Evolutionary conservation across 2,888 invertebrate genomes (phyloP).

Genomic region (Microctonus aethiopoides): DNA sequence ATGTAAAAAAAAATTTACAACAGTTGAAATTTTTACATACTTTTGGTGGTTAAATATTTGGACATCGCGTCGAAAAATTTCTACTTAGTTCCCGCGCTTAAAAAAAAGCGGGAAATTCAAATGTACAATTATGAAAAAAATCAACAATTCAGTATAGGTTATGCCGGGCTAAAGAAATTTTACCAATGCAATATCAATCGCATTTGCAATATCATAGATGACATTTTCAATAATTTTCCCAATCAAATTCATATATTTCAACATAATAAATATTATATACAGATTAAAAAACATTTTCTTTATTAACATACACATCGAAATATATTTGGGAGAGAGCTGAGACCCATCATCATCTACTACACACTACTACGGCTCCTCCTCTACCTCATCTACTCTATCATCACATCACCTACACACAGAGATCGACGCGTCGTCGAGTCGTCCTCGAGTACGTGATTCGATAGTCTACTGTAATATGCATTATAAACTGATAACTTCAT

Average conservation of each 20-base stretch:
- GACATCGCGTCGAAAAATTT: background rate
- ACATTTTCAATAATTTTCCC: background rate
- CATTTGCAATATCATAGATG: background rate
- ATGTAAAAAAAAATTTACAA: too few relatives aligned
- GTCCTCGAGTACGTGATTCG: slow-evolving; percentile 5
- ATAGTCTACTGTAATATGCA: slow-evolving; percentile 3
- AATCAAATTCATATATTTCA: background rate
- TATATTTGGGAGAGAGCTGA: too few relatives aligned
- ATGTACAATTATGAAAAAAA: background rate
- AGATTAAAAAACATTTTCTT: background rate
- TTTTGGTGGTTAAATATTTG: too few relatives aligned
- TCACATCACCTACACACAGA: too few relatives aligned
- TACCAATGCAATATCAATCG: background rate
- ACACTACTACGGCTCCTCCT: too few relatives aligned
- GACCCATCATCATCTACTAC: too few relatives aligned
- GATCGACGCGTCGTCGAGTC: background rate
- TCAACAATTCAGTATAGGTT: background rate
- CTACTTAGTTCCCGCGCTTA: background rate
- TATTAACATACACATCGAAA: too few relatives aligned
- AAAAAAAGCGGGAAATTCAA: background rate
- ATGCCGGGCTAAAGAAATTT: background rate
- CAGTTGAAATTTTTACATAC: background rate
- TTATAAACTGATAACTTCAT: slow-evolving; percentile 42
- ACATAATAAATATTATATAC: background rate
- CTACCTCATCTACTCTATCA: too few relatives aligned